Base-by-base conservation (phyloP, 2,797 vertebrate species). In the Eupleurogrammus muticus region DNA sequence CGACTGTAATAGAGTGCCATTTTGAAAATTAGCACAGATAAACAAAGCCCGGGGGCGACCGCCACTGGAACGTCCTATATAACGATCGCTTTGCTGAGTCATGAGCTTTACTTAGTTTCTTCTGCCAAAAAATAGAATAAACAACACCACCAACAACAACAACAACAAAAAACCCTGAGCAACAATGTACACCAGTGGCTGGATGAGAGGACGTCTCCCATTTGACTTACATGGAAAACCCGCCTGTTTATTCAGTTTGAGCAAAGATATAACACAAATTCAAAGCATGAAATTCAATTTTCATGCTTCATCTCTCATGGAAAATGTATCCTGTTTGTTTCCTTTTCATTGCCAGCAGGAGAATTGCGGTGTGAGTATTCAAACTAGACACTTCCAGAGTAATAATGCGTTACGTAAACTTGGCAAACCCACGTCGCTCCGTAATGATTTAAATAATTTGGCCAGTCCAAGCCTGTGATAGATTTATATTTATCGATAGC, bases 11-110 rank as follows among this genome's bases (percentile, higher is more conserved):
- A 62, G n/a, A 36, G 56, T 58, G 47, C 80, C 85, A 83, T 86
- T 87, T 83, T 58, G 63, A 82, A 82, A 84, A 86, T 87, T 73
- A 88, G 78, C 75, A 51, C 79, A 17, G 57, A 82, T 82, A 57
- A 78, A 83, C 70, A 80, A 82, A 85, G 75, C 68, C 57, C 67
- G 78, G 50, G 73, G 75, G 60, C 19, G 62, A 63, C 75, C 55
- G 80, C 53, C 13, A 9, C 32, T 36, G 56, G 53, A 73, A 57
- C 34, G 65, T 56, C 76, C 59, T 81, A 58, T 63, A 61, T 73
- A 72, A 46, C 40, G 21, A 52, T 64, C 68, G 71, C 71, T 81
- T 62, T 79, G 77, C 82, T 73, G 83, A 78, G 62, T 89, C 81
- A 80, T 36, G 59, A 47, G 64, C 75, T 66, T 51, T 54, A 52